Base-by-base conservation (phyloP, 2,797 vertebrate genomes). In the Acropternis orthonyx region DNA sequence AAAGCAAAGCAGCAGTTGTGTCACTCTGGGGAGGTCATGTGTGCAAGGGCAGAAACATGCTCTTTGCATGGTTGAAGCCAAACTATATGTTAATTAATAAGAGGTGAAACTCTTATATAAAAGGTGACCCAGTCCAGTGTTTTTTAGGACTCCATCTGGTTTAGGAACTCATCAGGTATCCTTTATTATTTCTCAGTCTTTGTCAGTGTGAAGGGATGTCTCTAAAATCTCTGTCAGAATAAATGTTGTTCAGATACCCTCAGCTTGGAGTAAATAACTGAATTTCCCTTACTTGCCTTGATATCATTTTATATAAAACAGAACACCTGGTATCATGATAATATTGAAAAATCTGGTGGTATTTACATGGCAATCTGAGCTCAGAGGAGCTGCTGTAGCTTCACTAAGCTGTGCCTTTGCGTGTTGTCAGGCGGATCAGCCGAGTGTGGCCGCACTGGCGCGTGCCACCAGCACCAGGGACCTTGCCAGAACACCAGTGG, bases 391-490 rank as follows among this genome's bases (percentile, higher is more conserved):
- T 81, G 66, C 77, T 72, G 56, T 36, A 52, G 32, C 54, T 88
- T 71, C 56, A 49, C 7, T 37, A 54, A 61, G 14, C 37, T 51
- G 55, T 76, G 46, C 67, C 89, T 89, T 41, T 55, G 39, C 66
- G 66, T 1, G 19, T n/a, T 44, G 26, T 32, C 9, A 63, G 66
- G 34, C 2, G 0, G 16, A 76, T 51, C 10, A 17, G 58, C 86
- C 46, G 80, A 41, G 34, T 1, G 3, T 4, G 1, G 34, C 62
- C 0, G 0, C 52, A 16, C 16, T 0, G 0, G 39, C 0, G 0
- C 28, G 77, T 66, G 43, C 49, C 1, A 1, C 3, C 11, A 58
- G 61, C 59, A 59, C n/a, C 24, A 5, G 46, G 48, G 44, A 23
- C 46, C 62, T 85, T 19, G 14, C 59, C 80, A 84, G 61, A 77